Evolutionary conservation across 1,140 invertebrate genomes (phyloP).

Genomic region (Laodelphax striatellus): DNA sequence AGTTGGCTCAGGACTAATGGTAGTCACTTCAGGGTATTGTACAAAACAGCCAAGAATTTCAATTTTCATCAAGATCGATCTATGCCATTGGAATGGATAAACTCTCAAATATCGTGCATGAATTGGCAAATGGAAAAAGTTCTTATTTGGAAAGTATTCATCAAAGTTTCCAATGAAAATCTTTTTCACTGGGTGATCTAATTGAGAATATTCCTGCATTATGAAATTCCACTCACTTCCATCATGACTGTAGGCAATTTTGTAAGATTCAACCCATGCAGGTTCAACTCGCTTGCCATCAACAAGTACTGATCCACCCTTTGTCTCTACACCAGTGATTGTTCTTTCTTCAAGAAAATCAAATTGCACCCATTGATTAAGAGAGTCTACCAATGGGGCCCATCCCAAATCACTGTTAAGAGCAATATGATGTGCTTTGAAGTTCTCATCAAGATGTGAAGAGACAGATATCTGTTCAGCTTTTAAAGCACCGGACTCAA

Average conservation of each 20-base stretch:
- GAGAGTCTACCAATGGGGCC: slow-evolving; percentile 18
- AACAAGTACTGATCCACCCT: slow-evolving; percentile 34
- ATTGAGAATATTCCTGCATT: no score
- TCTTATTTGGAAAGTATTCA: slow-evolving; percentile 7
- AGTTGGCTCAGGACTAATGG: slow-evolving; percentile 14
- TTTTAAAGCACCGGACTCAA: slow-evolving; percentile 11
- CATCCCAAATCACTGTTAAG: slow-evolving; percentile 16
- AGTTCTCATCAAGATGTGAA: slow-evolving; percentile 9
- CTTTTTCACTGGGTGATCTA: slow-evolving; percentile 6
- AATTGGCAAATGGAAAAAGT: slow-evolving; percentile 43
- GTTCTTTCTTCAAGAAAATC: slow-evolving; percentile 62
- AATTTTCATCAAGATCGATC: slow-evolving; percentile 54
- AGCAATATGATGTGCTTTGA: slow-evolving; percentile 10
- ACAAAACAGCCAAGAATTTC: slow-evolving; percentile 68
- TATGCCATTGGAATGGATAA: slow-evolving; percentile 62
- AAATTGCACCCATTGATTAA: slow-evolving; percentile 36
- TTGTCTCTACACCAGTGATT: slow-evolving; percentile 64
- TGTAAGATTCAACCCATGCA: slow-evolving; percentile 62
- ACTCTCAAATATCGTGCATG: slow-evolving; percentile 59
- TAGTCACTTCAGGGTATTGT: slow-evolving; percentile 42
- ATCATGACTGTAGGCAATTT: slow-evolving; percentile 59
- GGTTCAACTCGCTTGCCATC: slow-evolving; percentile 29
- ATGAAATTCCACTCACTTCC: slow-evolving; percentile 50
- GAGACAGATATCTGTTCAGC: slow-evolving; percentile 17
- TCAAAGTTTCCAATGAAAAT: slow-evolving; percentile 23